Conservation (phyloP, 2,888 invertebrate genomes). For the Callyntrura sp. region DNA sequence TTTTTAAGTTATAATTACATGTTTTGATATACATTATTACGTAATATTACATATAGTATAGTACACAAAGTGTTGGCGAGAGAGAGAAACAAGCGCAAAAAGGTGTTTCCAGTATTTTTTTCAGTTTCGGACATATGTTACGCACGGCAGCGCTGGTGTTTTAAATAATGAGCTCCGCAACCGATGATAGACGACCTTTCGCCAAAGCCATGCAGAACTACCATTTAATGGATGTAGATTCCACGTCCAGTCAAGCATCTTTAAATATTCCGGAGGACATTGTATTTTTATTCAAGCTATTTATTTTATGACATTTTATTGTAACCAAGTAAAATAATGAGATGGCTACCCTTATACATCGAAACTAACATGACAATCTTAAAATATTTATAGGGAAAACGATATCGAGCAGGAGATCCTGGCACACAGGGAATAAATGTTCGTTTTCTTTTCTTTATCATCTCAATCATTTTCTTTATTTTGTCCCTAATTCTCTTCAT, state of each 20-base stretch:
- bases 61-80: too few relatives aligned
- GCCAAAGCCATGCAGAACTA: constrained; percentile 67
- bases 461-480: constrained; percentile 70
- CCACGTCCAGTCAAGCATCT: constrained; percentile 60
- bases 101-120: too few relatives aligned
- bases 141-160: too few relatives aligned
- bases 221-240: constrained; percentile 67
- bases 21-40: too few relatives aligned
- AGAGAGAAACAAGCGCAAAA: too few relatives aligned
- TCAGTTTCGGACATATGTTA: too few relatives aligned
- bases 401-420: constrained; percentile 57
- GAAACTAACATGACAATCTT: neutral
- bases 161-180: constrained; percentile 48
- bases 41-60: too few relatives aligned
- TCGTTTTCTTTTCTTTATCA: constrained; percentile 53
- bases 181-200: constrained; percentile 60
- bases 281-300: constrained; percentile 25
- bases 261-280: constrained; percentile 69
- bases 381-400: constrained; percentile 40
- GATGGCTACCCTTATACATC: neutral
- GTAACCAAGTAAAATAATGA: neutral
- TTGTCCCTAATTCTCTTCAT: constrained; percentile 71
- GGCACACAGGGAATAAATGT: constrained; percentile 54
- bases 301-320: constrained; percentile 2
- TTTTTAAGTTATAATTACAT: too few relatives aligned